Conservation (phyloP, 2,797 vertebrate species). For the Molossus alvarezi region DNA sequence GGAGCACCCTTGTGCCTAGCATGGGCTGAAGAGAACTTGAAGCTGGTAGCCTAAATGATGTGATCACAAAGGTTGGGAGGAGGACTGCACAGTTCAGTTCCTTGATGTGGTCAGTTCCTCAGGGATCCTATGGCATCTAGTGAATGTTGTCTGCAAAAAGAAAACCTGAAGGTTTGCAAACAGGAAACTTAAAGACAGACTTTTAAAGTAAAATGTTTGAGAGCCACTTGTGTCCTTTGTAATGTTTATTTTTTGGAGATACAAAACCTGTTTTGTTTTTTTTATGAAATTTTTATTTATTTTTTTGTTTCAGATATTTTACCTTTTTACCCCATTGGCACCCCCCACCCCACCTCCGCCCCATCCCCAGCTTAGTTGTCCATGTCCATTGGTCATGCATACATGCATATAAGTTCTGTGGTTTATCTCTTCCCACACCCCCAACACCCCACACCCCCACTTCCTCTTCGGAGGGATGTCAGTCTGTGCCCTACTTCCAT, state of each 20-base stretch:
- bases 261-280: background rate
- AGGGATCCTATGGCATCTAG: background rate
- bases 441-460: too few species aligned
- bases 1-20: background rate
- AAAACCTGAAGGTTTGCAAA: background rate
- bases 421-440: too few species aligned
- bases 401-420: too few species aligned
- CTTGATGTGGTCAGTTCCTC: background rate
- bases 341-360: too few species aligned
- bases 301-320: too few species aligned
- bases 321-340: too few species aligned
- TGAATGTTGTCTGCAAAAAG: background rate
- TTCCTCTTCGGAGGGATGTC: too few species aligned
- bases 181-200: background rate
- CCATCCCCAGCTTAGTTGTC: too few species aligned
- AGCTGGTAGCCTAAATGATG: background rate
- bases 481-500: too few species aligned
- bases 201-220: constrained; percentile 34
- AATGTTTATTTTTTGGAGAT: background rate
- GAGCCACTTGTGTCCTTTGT: background rate
- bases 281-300: too few species aligned
- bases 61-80: background rate
- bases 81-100: background rate
- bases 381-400: too few species aligned
- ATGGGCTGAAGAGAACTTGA: background rate